Base-by-base conservation (phyloP, 2,797 vertebrate species). In the Pangasius sanitwongsei region DNA sequence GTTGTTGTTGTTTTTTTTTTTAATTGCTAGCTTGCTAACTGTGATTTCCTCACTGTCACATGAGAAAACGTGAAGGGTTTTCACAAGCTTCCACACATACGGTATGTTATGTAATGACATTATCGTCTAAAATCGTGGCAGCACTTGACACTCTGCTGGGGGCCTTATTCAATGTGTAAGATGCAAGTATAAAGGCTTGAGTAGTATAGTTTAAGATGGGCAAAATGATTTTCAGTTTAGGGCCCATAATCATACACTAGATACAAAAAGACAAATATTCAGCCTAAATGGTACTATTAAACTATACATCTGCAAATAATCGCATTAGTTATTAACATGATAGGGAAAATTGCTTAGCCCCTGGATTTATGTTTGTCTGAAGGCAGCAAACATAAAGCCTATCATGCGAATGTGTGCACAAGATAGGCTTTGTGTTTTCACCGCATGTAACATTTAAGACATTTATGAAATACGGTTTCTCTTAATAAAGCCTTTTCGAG, bases 361-460 rank as follows among this genome's bases (percentile, higher is more conserved):
- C 13, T 28, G 50, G 20, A 41, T 86, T 87, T 41, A 20, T 61
- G 20, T 50, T 63, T 88, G 86, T 59, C 89, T 59, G 69, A 72
- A 70, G 78, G 86, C 86, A 89, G 82, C 74, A 75, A 44, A 61
- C 48, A 89, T 77, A 75, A 48, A 78, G 25, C 87, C 74, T 85
- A 87, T 50, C 59, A 74, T 85, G 63, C 65, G 78, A 86, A 48
- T 74, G 86, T 85, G 65, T 80, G 41, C 77, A 86, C 77, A 83
- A 86, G 87, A 44, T 67, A 69, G 83, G 59, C 81, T 75, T 90
- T 83, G n/a, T 70, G 61, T 77, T 87, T 87, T 82, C 83, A 65
- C 89, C 16, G 59, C 88, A 70, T 90, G 86, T 84, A 89, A 82
- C 87, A 85, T 88, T 89, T 63, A 59, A 87, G 85, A 89, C 87